Percentiles rank a stretch among this genome's conserved stretches.
Evolutionary conservation across 2,113 vertebrate species (phyloP).

Genomic region (Onychostruthus taczanowskii): DNA sequence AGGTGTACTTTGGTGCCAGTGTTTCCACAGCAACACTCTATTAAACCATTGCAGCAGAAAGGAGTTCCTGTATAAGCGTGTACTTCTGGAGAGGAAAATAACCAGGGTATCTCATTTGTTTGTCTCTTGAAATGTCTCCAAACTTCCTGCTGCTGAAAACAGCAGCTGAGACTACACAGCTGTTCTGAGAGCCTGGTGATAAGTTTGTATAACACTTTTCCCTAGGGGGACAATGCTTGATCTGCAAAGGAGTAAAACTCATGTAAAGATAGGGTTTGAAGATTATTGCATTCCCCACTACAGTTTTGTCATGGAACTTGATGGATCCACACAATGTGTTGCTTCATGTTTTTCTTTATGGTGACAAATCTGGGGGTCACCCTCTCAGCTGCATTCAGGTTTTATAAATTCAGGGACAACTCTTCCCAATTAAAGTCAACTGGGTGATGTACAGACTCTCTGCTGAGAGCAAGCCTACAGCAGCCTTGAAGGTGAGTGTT

Average conservation of each 20-base stretch:
- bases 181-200: neutral
- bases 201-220: neutral
- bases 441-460: neutral
- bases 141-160: neutral
- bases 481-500: neutral
- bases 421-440: neutral
- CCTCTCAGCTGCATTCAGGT: neutral
- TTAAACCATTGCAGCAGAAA: neutral
- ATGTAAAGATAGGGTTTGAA: neutral
- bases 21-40: neutral
- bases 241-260: neutral
- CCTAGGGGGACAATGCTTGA: neutral
- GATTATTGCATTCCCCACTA: neutral
- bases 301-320: neutral
- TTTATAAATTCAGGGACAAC: neutral
- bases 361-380: neutral
- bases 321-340: neutral
- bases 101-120: neutral
- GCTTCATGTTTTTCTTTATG: neutral
- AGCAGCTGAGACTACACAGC: neutral
- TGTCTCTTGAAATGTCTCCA: neutral
- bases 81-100: neutral
- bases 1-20: neutral
- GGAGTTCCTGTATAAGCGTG: neutral
- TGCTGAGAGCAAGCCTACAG: neutral